Evolutionary conservation across 2,113 vertebrate species (phyloP).

Genomic region (Megaceryle maxima): DNA sequence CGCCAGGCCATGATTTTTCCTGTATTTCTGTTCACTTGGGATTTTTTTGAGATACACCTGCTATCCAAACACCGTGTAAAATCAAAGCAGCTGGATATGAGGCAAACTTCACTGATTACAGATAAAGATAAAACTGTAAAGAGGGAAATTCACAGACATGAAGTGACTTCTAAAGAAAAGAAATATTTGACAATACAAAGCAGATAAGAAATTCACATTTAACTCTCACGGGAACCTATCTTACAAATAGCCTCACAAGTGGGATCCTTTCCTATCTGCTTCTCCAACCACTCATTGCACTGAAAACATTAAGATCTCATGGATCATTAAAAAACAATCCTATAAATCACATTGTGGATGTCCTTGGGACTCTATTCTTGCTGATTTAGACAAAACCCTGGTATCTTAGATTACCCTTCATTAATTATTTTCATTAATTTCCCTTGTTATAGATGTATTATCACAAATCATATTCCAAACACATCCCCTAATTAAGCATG

Average conservation of each 20-base stretch:
- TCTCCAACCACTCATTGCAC: background rate
- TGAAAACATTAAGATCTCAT: background rate
- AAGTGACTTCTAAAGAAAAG: slow-evolving; percentile 22
- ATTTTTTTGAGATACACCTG: background rate
- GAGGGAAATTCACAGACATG: slow-evolving; percentile 39
- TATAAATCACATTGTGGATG: background rate
- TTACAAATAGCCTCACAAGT: background rate
- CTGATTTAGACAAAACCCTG: slow-evolving; percentile 32
- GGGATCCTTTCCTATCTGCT: background rate
- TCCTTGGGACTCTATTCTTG: slow-evolving; percentile 19
- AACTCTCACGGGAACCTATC: background rate
- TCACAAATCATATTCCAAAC: slow-evolving; percentile 41
- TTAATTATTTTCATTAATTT: slow-evolving; percentile 55
- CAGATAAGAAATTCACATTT: background rate
- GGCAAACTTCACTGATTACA: slow-evolving; percentile 16
- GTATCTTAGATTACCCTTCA: slow-evolving; percentile 23
- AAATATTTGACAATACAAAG: background rate
- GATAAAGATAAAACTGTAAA: slow-evolving; percentile 29
- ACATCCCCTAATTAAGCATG: background rate
- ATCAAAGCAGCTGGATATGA: slow-evolving; percentile 36
- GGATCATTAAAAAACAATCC: background rate
- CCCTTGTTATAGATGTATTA: slow-evolving; percentile 1
- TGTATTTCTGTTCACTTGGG: background rate
- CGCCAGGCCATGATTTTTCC: background rate
- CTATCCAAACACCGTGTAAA: background rate